Evolutionary conservation across 2,888 invertebrate species (phyloP), one percentile per base, ranked within the genome.

Genomic region (Teleogryllus oceanicus): DNA sequence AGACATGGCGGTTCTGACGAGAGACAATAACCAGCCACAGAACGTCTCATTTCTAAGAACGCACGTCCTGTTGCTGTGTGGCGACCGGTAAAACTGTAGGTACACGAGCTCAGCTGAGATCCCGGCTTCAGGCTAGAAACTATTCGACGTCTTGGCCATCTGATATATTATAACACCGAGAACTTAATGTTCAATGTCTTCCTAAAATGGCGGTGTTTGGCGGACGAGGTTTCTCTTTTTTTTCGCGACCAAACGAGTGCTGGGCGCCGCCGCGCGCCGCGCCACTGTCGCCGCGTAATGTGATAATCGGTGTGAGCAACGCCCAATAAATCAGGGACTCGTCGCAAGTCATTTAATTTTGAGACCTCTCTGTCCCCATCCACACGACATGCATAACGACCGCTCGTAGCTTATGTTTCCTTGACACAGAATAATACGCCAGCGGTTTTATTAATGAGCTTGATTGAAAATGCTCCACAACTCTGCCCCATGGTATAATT

Each of bases 391-490:
- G 62, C 62, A 13, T 62, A 62, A 62, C 62, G 62, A 62, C 16
- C 62, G 62, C 13, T 62, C 62, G 62, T 62, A 62, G 62, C 62
- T 62, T 62, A 62, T 62, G 62, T 62, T 62, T 62, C 62, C 62
- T 62, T 62, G 62, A 62, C 62, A 62, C 62, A n/a, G n/a, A 62
- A 62, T 62, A 62, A 62, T 62, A 62, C 62, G 62, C 62, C 16
- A 62, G n/a, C 62, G 62, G 62, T 62, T 62, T 62, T 62, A 62
- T 62, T 62, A 62, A 62, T 62, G 62, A 62, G 62, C 62, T 62
- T 62, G 62, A 62, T 62, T 62, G 62, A 62, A 62, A 62, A 62
- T 62, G 62, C 62, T 62, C 62, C 62, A 62, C 62, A 62, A 62
- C 62, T 62, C 62, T 62, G 62, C 62, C 62, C 62, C n/a, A n/a